Evolutionary conservation across 2,888 invertebrate genomes (phyloP).

Genomic region (Amphipyra tragopoginis): DNA sequence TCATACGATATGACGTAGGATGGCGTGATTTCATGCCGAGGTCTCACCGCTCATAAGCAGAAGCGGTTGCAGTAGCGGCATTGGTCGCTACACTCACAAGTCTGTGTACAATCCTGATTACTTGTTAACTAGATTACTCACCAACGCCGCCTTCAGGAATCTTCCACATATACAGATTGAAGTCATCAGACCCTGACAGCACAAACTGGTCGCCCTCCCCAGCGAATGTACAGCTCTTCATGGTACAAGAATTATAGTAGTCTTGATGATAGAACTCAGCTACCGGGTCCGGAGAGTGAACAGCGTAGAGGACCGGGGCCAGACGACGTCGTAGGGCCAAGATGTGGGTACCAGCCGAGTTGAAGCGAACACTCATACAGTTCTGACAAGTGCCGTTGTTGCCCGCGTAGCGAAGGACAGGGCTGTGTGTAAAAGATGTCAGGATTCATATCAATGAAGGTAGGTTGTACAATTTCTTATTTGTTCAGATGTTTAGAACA

Average conservation of each 20-base stretch:
- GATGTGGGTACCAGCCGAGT: slow-evolving; percentile 93
- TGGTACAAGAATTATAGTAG: slow-evolving; percentile 98
- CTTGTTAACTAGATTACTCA: slow-evolving; percentile 64
- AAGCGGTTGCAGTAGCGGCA: too few species aligned
- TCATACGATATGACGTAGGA: too few species aligned
- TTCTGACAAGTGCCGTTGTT: slow-evolving; percentile 91
- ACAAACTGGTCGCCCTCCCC: slow-evolving; percentile 97
- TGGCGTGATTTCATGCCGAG: too few species aligned
- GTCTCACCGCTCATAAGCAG: too few species aligned
- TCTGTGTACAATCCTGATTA: neutral
- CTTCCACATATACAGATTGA: slow-evolving; percentile 98
- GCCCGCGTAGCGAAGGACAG: slow-evolving; percentile 92
- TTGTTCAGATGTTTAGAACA: neutral
- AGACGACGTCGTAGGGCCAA: slow-evolving; percentile 95
- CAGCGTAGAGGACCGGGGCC: slow-evolving; percentile 95
- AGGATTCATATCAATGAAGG: neutral
- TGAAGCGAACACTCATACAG: slow-evolving; percentile 98
- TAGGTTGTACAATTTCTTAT: neutral
- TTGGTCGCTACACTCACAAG: too few species aligned
- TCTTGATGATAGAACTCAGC: slow-evolving; percentile 97
- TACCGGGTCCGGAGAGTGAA: slow-evolving; percentile 92
- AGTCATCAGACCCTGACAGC: slow-evolving; percentile 98
- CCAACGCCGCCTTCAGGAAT: slow-evolving; percentile 92
- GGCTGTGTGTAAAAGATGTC: slow-evolving; percentile 79
- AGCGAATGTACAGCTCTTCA: slow-evolving; percentile 99